A percentile compares a stretch with the other conserved stretches of the same genome.
phyloP scores from a whole-genome alignment of 2,888 invertebrate genomes.

The Acleris sparsana region DNA sequence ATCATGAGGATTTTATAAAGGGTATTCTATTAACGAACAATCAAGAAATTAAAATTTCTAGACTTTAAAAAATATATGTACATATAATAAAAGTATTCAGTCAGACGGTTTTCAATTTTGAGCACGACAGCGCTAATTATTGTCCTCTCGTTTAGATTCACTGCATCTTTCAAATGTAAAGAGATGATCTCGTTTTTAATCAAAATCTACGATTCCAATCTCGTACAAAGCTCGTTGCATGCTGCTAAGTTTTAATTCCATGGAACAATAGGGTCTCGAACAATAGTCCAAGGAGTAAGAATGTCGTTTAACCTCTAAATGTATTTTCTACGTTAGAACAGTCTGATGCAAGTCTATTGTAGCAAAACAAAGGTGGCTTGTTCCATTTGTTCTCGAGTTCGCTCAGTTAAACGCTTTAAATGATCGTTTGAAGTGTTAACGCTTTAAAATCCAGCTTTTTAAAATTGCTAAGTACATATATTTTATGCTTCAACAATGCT shows the following conservation, averaged over 20 bases:
- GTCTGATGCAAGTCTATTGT: conserved; percentile 3
- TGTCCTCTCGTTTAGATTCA: no score
- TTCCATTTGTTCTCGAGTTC: not conserved
- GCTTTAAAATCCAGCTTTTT: no score
- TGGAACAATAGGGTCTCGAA: conserved; percentile 25
- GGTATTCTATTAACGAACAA: no score
- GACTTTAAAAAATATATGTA: no score
- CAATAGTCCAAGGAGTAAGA: conserved; percentile 23
- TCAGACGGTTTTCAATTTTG: no score
- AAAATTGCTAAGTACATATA: no score
- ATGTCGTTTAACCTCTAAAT: conserved; percentile 23
- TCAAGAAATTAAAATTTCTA: no score
- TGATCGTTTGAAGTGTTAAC: no score
- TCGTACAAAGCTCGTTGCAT: conserved; percentile 6
- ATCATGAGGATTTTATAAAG: no score
- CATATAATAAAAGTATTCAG: no score
- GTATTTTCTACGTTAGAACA: conserved; percentile 7
- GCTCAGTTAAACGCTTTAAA: conserved; percentile 1
- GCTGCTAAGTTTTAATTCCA: conserved; percentile 25
- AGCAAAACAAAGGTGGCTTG: not conserved
- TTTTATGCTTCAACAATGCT: no score
- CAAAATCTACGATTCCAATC: conserved; percentile 6
- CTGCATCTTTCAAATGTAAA: not conserved
- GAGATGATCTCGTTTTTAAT: not conserved
- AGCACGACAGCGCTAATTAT: no score